Base-by-base conservation (phyloP, 1,140 invertebrate genomes). In the Microvelia longipes region DNA sequence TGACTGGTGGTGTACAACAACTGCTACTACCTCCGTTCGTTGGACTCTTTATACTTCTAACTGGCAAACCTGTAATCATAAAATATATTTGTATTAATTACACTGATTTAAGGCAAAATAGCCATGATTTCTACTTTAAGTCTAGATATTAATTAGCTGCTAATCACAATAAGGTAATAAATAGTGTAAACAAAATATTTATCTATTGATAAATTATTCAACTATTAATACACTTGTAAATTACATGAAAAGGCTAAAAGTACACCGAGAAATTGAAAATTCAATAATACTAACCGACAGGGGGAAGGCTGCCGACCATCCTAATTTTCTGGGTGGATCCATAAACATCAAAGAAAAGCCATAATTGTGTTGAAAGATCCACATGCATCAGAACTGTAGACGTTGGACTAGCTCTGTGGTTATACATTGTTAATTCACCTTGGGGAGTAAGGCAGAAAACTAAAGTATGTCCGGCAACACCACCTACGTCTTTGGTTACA, bases 341-440 rank as follows among this genome's bases (percentile, higher is more conserved):
- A 76, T 96, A 98, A 0, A 98, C 87, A 78, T 98, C 96, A 70
- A 98, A 91, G 79, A 98, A 97, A 1, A 92, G 90, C 94, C 94
- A 98, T 0, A 98, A 79, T 75, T 88, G 85, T 19, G 94, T 80
- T 0, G 88, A 91, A 74, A 93, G 89, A 79, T 98, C 95, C 0
- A 98, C 93, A 78, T 97, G 92, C 90, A 98, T 96, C 65, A 98
- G 86, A 0, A 68, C 66, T 1, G 90, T 88, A 0, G 86, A 83
- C 0, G 90, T 19, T 85, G 62, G 62, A 50, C 19, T 50, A 5
- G 15, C 5, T 5, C 62, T 26, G 62, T 5, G 62, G 62, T 91
- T 88, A 66, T 87, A 89, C 79, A 97, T 93, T 76, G 87, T 85
- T 0, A 98, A 92, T 82, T 96, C 92, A 11, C 94, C 93, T 73